Evolutionary conservation across 92 coral and sea anemone genomes (phyloP), one percentile per base, ranked within the genome.

Genomic region (Phenganax subtilis): DNA sequence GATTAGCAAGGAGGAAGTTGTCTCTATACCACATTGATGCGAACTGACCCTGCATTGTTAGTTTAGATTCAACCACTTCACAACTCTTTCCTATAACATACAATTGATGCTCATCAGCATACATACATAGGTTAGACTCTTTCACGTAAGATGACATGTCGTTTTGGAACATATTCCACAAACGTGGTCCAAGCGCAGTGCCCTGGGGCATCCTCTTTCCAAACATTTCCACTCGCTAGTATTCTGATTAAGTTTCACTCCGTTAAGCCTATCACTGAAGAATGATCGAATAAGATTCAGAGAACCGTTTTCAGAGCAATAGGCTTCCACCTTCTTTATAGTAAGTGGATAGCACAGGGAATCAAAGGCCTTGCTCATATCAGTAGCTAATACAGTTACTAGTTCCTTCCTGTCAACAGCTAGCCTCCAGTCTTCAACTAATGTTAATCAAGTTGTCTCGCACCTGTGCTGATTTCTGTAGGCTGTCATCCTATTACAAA

Each of bases 1-100:
- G 63, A 76, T 87, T 82, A 28, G 87, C 84, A 55, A 81, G 76
- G 27, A 86, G 89, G 70, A 73, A 75, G 78, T 86, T 82, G 69
- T 82, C 57, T 9, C 80, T 75, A 54, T 86, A 82, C 86, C 89
- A 82, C 8, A 63, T 12, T 54, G 57, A 54, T 27, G 89, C 86
- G 75, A 52, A 29, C 82, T 86, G 75, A 20, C 83, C 83, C 65
- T 76, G 86, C 15, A 12, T 66, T 57, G 16, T 57, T 30, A 83
- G 84, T 51, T 75, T 82, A 54, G 12, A n/a, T 15, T 65, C 85
- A 59, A 76, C 89, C 25, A 20, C 57, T 31, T 76, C 76, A 47
- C 61, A 51, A 15, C 70, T 65, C 68, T 75, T 72, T 66, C 88
- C 86, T 57, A 55, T 53, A 0, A 29, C 82, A 66, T 75, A 83